Evolutionary conservation across 2,888 invertebrate species (phyloP), one percentile per base, ranked within the genome.

Genomic region (Diarsia brunnea): DNA sequence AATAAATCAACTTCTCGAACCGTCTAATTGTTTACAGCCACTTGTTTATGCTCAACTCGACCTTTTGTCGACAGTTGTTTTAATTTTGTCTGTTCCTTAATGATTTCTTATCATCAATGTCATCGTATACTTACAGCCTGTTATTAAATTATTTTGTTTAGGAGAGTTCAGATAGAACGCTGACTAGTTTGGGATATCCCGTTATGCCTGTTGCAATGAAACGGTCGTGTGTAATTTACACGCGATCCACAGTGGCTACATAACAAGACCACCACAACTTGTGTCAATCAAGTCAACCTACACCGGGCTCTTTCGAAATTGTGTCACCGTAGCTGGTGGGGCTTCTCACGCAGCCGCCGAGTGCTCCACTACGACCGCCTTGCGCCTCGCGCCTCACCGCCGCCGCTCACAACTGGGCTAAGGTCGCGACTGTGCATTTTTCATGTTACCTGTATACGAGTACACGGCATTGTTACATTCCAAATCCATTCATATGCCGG

Each of bases 361-460:
- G 84, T 88, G 87, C 79, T 79, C 82, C 75, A 80, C 75, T 73
- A 75, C 83, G 87, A 38, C 61, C 73, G 67, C 69, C 38, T 38
- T 38, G 38, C 64, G 73, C 79, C 69, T 55, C 66, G 61, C 78
- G 58, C 76, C 49, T 49, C 73, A 65, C 69, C 67, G 73, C 72
- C 89, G 90, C 73, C 89, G 90, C 89, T 88, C 79, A 84, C 91
- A 94, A 93, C 90, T 95, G 89, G 95, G 95, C 94, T 95, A 95
- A 96, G 95, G 95, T 94, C 95, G 92, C 89, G 87, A 84, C 88
- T 89, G 91, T 93, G 92, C 93, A 94, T 94, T 95, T 95, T 95
- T 93, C 91, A 93, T 87, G 85, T 85, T 82, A 88, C 84, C 89
- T 89, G 90, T 89, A 86, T 82, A 81, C 74, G 80, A 78, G 79